Evolutionary conservation across 1,140 invertebrate species (phyloP).

Genomic region (Nebria ingens): DNA sequence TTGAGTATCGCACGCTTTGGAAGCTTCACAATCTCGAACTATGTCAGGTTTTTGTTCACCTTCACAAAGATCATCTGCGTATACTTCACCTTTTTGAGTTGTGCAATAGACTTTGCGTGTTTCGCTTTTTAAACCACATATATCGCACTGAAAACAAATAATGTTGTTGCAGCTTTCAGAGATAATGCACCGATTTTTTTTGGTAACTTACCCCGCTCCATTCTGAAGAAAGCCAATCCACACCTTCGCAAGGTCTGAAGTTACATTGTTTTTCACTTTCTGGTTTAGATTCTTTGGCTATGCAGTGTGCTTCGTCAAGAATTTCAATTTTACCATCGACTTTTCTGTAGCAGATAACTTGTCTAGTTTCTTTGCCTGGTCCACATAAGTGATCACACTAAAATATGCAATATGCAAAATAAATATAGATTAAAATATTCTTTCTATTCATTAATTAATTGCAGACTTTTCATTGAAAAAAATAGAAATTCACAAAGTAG

Average conservation of each 20-base stretch:
- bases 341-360: conserved; percentile 64
- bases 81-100: conserved; percentile 58
- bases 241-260: conserved; percentile 75
- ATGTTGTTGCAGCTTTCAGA: conserved; percentile 8
- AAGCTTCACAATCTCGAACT: conserved; percentile 47
- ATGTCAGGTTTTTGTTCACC: conserved; percentile 45
- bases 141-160: too few species aligned
- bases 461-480: too few species aligned
- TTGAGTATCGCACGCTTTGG: conserved; percentile 53
- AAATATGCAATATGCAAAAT: too few species aligned
- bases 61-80: conserved; percentile 55
- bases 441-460: too few species aligned
- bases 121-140: conserved; percentile 55
- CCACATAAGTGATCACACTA: conserved; percentile 84
- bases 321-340: conserved; percentile 56
- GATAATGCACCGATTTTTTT: too few species aligned
- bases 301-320: conserved; percentile 59
- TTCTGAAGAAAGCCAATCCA: conserved; percentile 80
- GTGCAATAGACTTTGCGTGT: conserved; percentile 65
- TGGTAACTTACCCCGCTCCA: conserved; percentile 74
- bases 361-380: conserved; percentile 62
- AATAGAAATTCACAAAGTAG: too few species aligned
- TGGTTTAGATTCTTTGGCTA: conserved; percentile 50
- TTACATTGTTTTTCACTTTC: conserved; percentile 58
- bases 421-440: too few species aligned